Base-by-base conservation (phyloP, 2,113 vertebrate genomes). In the Glareola pratincola region DNA sequence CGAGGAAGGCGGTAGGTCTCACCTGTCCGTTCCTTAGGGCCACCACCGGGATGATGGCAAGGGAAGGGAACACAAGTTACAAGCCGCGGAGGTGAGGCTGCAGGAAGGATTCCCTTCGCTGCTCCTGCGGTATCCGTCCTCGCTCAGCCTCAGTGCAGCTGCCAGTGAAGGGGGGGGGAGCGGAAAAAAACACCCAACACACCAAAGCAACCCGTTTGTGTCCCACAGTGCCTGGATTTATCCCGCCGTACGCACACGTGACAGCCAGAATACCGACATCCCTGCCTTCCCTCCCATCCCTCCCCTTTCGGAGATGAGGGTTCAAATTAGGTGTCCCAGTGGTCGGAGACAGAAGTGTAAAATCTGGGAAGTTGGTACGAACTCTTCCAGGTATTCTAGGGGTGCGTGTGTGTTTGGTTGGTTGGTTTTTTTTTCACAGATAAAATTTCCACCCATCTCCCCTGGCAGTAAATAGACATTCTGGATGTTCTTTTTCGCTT, bases 121-220 rank as follows among this genome's bases (percentile, higher is more conserved):
- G 14, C 37, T 81, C 37, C 63, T 79, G 82, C 74, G 78, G 64
- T 10, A 81, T 53, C 62, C 22, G 14, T 94, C 96, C 45, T 87
- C 57, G 60, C 89, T 88, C 91, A 71, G 89, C 67, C 84, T 81
- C 30, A 12, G 69, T 94, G 89, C 72, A 91, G 67, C 56, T 95
- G 41, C 64, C 36, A 45, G 59, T 59, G 74, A 68, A 27, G 14
- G 47, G 47, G 47, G 47, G 47, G 21, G 21, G 13, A 26, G 7
- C 18, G n/a, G n/a, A n/a, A 62, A 37, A 36, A 26, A 7, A 24
- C 14, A 12, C 51, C 48, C 23, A 16, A 22, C 13, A 21, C 34
- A 59, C 21, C 26, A 26, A 37, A 3, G 15, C n/a, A 60, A 26
- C 36, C 59, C 22, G 48, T 85, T 89, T 41, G 14, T 67, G 43